phyloP scores from a whole-genome alignment of 2,888 invertebrate genomes.

The Litoditis marina region DNA sequence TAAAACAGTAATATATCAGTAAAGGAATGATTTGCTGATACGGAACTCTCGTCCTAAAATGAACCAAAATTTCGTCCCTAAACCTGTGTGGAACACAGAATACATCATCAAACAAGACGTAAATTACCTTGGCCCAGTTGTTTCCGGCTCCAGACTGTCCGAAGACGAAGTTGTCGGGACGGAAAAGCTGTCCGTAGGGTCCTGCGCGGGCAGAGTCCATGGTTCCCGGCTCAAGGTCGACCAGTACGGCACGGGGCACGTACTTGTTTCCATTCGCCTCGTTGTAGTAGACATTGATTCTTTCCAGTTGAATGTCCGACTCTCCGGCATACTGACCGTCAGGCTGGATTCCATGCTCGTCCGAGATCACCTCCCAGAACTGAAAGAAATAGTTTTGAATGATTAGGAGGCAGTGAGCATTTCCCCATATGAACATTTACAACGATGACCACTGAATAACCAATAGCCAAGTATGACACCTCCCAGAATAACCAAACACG shows the following conservation, averaged over 20 bases:
- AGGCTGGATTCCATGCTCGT: slow-evolving; percentile 46
- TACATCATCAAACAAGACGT: too few species aligned
- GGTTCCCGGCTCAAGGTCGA: slow-evolving; percentile 91
- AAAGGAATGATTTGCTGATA: too few species aligned
- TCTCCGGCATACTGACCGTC: slow-evolving; percentile 64
- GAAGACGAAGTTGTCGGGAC: slow-evolving; percentile 90
- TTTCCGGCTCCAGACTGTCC: slow-evolving; percentile 81
- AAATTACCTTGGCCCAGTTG: slow-evolving; percentile 71
- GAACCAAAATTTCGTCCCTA: too few species aligned
- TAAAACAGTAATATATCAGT: too few species aligned
- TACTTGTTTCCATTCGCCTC: slow-evolving; percentile 69
- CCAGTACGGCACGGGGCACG: slow-evolving; percentile 86
- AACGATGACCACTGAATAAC: too few species aligned
- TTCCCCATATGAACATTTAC: too few species aligned
- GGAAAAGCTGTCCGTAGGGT: slow-evolving; percentile 72
- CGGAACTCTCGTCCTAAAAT: too few species aligned
- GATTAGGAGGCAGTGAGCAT: slow-evolving; percentile 67
- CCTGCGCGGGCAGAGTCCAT: slow-evolving; percentile 93
- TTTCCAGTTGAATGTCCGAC: slow-evolving; percentile 80
- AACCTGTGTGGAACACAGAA: too few species aligned
- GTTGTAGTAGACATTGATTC: slow-evolving; percentile 86
- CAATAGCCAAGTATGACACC: too few species aligned
- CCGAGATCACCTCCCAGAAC: slow-evolving; percentile 59
- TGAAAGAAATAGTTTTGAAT: slow-evolving; percentile 18
- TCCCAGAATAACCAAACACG: too few species aligned